Percentiles rank a stretch among this genome's conserved stretches.
phyloP scores from a whole-genome alignment of 2,797 vertebrate species.

The Chanos chanos region DNA sequence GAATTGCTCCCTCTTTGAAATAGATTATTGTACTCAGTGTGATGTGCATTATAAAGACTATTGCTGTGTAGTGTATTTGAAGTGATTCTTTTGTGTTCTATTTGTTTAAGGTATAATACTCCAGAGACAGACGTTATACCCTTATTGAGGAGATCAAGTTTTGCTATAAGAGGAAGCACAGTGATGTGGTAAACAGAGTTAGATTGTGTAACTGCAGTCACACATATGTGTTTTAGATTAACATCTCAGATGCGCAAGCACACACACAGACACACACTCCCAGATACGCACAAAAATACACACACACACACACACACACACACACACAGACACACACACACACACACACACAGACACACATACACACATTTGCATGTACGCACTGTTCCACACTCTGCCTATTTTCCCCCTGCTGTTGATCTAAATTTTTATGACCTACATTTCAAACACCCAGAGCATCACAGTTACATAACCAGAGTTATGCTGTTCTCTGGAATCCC shows the following conservation, averaged over 20 bases:
- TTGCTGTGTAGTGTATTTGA: too few species aligned
- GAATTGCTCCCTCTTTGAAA: too few species aligned
- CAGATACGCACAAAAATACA: not conserved
- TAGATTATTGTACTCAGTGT: too few species aligned
- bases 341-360: not conserved
- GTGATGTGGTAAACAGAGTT: too few species aligned
- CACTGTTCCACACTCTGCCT: not conserved
- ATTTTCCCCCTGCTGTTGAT: slow-evolving; percentile 20
- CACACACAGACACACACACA: not conserved
- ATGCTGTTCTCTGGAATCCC: slow-evolving; percentile 16
- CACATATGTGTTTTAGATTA: not conserved
- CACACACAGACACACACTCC: not conserved
- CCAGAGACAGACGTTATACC: too few species aligned
- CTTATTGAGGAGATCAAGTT: too few species aligned
- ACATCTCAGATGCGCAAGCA: not conserved
- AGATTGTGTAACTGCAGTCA: too few species aligned
- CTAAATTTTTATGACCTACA: slow-evolving; percentile 28
- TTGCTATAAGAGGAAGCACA: too few species aligned
- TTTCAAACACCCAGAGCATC: slow-evolving; percentile 24
- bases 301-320: not conserved
- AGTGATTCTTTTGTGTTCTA: too few species aligned
- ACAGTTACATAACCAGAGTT: slow-evolving; percentile 16
- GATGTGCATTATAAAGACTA: too few species aligned
- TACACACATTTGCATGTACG: not conserved
- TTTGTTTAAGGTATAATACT: too few species aligned